phyloP scores from a whole-genome alignment of 2,797 vertebrate genomes.

The Microctenopoma stevenorrisi region DNA sequence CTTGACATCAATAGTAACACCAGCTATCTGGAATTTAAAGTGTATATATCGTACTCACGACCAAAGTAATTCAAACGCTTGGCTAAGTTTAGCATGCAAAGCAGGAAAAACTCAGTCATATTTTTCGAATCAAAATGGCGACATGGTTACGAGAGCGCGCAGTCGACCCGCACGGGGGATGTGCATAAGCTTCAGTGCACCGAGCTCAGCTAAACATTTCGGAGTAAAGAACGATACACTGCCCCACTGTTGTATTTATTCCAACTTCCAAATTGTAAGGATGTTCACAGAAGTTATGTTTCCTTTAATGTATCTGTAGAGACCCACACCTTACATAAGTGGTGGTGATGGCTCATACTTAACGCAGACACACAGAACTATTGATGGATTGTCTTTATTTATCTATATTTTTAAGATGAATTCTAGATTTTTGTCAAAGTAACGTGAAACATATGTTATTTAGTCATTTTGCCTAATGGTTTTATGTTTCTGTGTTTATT shows the following conservation, averaged over 20 bases:
- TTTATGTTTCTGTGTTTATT: too few species aligned
- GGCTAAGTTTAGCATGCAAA: constrained; percentile 77
- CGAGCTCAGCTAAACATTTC: constrained; percentile 15
- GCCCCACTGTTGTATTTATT: background rate
- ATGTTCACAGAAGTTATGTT: too few species aligned
- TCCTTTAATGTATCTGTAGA: background rate
- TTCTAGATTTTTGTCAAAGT: background rate
- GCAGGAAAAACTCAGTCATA: constrained; percentile 85
- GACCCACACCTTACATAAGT: background rate
- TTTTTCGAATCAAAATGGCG: constrained; percentile 90
- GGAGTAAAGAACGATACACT: background rate
- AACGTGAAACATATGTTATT: background rate
- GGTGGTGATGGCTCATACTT: background rate
- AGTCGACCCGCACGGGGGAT: constrained; percentile 40
- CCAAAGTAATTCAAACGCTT: constrained; percentile 53
- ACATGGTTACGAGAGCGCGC: constrained; percentile 78
- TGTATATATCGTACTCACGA: constrained; percentile 48
- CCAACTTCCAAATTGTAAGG: background rate
- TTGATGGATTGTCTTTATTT: too few species aligned
- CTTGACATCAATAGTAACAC: background rate
- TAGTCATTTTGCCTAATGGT: too few species aligned
- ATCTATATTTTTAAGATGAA: too few species aligned
- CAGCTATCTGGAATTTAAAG: constrained; percentile 15
- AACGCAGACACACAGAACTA: too few species aligned
- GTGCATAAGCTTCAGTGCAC: constrained; percentile 52